Base-by-base conservation (phyloP, 2,113 vertebrate species). In the Ptilorrhoa leucosticta region DNA sequence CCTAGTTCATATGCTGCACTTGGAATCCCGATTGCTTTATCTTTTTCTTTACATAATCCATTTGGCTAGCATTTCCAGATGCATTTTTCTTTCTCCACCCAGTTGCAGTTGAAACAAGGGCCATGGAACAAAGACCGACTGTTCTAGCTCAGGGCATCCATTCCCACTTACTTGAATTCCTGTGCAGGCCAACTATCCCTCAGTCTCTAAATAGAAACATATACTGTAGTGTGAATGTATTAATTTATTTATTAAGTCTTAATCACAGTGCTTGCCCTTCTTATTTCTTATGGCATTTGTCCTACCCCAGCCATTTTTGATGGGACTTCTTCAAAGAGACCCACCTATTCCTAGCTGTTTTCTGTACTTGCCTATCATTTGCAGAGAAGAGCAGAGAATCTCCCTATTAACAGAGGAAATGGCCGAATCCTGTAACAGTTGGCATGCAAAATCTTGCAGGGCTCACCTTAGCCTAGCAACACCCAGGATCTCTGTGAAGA, bases 51-150 rank as follows among this genome's bases (percentile, higher is more conserved):
- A 54, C 10, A 45, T 13, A 23, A 7, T 56, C n/a, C 21, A 85
- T 47, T 64, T 28, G 47, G 28, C 8, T 47, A 89, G 35, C 0
- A 1, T 19, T 84, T 56, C 65, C 65, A 91, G 11, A 44, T 7
- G 8, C 4, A 11, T 40, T 71, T 72, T 71, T 68, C 13, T 77
- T 78, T 45, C 53, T 30, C 53, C 37, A 89, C 6, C 26, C 76
- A 37, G 11, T 1, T 26, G 37, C 4, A 1, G 19, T 4, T 71
- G 35, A 57, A 93, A 78, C 37, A 69, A 4, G 1, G 35, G 44
- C 24, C 9, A 26, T 1, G 7, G 39, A 58, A 63, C 26, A 37
- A 51, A 54, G 31, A 24, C 61, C 0, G 0, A 45, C 44, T 26
- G 39, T 57, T 35, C 13, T 31, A 27, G 24, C 26, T n/a, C 35